Conservation (phyloP, 1,140 invertebrate genomes). For the Drosophila setifemur region DNA sequence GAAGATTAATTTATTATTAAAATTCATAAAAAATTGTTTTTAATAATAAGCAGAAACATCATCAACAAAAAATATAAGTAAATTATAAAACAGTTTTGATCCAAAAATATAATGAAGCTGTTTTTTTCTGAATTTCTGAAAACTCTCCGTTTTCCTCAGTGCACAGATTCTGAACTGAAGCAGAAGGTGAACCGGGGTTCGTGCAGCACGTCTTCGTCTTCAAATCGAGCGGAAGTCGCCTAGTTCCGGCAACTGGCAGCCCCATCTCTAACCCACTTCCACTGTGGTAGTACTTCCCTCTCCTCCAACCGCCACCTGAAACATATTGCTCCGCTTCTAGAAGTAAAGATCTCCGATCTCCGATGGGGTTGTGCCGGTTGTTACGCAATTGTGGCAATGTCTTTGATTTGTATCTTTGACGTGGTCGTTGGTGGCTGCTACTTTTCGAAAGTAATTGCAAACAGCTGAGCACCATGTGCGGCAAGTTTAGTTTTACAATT, state of each 20-base stretch:
- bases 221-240: slow-evolving; percentile 60
- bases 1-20: too few relatives aligned
- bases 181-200: slow-evolving; percentile 25
- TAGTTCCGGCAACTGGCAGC: slow-evolving; percentile 60
- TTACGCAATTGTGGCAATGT: slow-evolving; percentile 66
- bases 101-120: background rate
- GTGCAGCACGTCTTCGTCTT: slow-evolving; percentile 6
- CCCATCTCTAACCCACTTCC: slow-evolving; percentile 33
- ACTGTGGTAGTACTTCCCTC: too few relatives aligned
- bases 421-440: slow-evolving; percentile 18
- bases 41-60: background rate
- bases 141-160: slow-evolving; percentile 5
- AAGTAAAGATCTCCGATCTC: slow-evolving; percentile 11
- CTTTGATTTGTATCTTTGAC: slow-evolving; percentile 60
- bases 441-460: slow-evolving; percentile 62
- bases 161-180: background rate
- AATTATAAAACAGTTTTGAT: background rate
- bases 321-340: slow-evolving; percentile 1
- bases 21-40: too few relatives aligned
- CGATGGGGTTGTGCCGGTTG: background rate
- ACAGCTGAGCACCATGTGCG: slow-evolving; percentile 72
- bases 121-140: too few relatives aligned
- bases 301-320: slow-evolving; percentile 52
- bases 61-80: background rate
- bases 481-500: slow-evolving; percentile 39